A percentile compares a stretch with the other conserved stretches of the same genome.
Conservation (phyloP, 2,113 vertebrate species). For the Corvus cornix region DNA sequence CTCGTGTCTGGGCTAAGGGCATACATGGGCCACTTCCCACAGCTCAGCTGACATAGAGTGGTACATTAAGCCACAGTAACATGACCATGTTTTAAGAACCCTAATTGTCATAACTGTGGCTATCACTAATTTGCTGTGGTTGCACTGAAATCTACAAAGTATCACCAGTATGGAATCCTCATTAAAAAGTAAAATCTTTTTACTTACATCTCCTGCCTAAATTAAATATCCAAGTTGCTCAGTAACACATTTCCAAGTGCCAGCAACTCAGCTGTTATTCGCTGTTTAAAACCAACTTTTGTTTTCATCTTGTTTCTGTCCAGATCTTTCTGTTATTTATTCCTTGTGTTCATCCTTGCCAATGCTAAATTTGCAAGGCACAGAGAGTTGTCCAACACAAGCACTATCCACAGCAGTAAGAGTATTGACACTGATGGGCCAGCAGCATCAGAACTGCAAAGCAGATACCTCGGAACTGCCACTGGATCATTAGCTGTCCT, state of each 20-base stretch:
- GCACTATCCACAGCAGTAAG: neutral
- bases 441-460: neutral
- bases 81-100: neutral
- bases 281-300: neutral
- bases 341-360: neutral
- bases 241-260: neutral
- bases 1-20: neutral
- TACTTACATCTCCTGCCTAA: neutral
- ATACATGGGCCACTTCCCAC: neutral
- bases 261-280: neutral
- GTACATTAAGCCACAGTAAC: neutral
- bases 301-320: neutral
- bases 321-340: neutral
- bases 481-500: neutral
- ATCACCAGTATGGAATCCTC: neutral
- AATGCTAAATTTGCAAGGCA: neutral
- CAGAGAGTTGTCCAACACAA: neutral
- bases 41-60: neutral
- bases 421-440: neutral
- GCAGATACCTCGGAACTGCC: neutral
- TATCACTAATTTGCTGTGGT: constrained; percentile 1
- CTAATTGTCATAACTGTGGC: neutral
- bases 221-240: neutral
- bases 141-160: neutral
- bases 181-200: constrained; percentile 19